Evolutionary conservation across 2,113 vertebrate species (phyloP).

Genomic region (Vidua chalybeata): DNA sequence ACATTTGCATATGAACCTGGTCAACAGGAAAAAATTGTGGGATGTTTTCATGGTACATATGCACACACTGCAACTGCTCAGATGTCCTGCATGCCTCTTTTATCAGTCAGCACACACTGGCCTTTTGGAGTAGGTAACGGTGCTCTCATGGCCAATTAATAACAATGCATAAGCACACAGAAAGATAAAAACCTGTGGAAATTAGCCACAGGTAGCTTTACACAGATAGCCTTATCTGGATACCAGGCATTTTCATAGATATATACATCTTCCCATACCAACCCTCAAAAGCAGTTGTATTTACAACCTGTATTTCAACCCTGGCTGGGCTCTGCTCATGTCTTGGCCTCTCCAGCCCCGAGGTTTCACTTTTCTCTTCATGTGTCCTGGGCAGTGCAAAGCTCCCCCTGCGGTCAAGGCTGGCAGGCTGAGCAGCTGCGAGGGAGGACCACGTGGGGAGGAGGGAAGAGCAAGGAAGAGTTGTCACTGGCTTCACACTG

Average conservation of each 20-base stretch:
- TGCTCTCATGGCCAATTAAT: not conserved
- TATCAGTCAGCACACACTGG: not conserved
- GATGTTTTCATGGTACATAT: not conserved
- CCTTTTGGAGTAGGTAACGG: not conserved
- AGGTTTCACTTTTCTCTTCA: not conserved
- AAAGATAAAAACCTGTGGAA: not conserved
- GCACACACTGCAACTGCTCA: not conserved
- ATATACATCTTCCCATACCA: not conserved
- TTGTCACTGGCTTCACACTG: not conserved
- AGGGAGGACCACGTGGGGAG: not conserved
- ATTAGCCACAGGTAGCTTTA: too few relatives aligned
- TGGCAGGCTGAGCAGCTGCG: not conserved
- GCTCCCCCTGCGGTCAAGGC: accelerated
- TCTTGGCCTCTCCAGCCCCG: not conserved
- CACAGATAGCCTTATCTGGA: not conserved
- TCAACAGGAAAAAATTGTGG: not conserved
- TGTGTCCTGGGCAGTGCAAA: not conserved
- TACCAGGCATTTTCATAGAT: not conserved
- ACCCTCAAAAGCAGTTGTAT: not conserved
- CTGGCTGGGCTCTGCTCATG: not conserved
- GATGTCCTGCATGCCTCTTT: not conserved
- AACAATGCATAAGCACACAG: not conserved
- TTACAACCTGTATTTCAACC: not conserved
- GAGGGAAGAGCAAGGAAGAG: not conserved
- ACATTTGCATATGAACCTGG: not conserved